Evolutionary conservation across 2,888 invertebrate genomes (phyloP).

Genomic region (Acrobasis repandana): DNA sequence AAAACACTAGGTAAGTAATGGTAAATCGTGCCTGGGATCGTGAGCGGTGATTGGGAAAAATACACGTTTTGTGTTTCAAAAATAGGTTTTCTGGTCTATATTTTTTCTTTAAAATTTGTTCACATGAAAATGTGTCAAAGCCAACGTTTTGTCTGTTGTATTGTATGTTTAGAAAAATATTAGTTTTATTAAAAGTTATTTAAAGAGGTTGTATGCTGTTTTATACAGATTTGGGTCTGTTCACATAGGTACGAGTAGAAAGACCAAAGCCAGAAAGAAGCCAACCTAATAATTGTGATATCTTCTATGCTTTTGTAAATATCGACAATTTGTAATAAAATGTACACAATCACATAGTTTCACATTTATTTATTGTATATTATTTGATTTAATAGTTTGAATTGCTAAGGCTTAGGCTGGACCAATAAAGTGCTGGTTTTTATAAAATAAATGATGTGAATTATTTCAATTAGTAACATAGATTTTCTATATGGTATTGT

Average conservation of each 20-base stretch:
- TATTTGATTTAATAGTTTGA: conserved; percentile 11
- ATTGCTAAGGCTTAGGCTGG: conserved; percentile 25
- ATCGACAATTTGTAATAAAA: conserved; percentile 31
- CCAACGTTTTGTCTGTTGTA: no score
- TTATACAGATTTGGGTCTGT: neutral
- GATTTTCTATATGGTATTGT: no score
- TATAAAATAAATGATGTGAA: neutral
- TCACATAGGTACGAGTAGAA: neutral
- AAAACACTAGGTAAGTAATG: no score
- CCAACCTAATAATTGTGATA: conserved; percentile 43
- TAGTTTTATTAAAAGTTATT: neutral
- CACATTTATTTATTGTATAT: conserved; percentile 4
- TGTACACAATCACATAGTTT: conserved; percentile 20
- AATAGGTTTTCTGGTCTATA: no score
- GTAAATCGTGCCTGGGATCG: no score
- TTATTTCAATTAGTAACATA: neutral
- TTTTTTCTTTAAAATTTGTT: no score
- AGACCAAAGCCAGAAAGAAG: conserved; percentile 30
- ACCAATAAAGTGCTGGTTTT: conserved; percentile 30
- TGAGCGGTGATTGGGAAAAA: no score
- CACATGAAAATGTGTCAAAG: no score
- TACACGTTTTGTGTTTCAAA: no score
- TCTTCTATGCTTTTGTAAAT: conserved; percentile 47
- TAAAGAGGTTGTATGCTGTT: conserved; percentile 11
- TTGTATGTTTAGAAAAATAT: no score